Evolutionary conservation across 1,140 invertebrate species (phyloP).

Genomic region (Lycorma delicatula): DNA sequence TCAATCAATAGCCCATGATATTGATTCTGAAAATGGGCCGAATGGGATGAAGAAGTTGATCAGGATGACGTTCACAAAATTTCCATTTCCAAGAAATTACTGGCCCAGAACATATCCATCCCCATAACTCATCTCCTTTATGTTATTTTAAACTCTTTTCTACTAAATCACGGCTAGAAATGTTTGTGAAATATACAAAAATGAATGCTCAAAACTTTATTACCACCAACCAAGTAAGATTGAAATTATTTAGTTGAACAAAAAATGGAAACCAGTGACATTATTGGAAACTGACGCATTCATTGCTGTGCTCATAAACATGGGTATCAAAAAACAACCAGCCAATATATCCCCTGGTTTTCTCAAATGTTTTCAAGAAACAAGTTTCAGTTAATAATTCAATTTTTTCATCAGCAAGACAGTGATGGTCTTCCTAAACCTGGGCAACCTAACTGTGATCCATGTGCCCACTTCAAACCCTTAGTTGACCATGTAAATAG

Average conservation of each 20-base stretch:
- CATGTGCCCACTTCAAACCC: slow-evolving; percentile 12
- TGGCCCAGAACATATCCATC: neutral
- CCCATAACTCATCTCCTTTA: too few relatives aligned
- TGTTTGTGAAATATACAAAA: slow-evolving; percentile 14
- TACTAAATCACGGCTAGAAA: neutral
- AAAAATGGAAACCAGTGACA: slow-evolving; percentile 7
- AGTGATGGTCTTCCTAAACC: neutral
- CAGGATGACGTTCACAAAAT: neutral
- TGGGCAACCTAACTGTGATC: slow-evolving; percentile 2
- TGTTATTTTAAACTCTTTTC: slow-evolving; percentile 8
- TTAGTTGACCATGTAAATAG: slow-evolving; percentile 14
- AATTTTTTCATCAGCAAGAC: slow-evolving; percentile 17
- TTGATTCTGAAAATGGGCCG: neutral
- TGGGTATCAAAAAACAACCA: neutral
- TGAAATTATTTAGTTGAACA: neutral
- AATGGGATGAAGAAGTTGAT: slow-evolving; percentile 3
- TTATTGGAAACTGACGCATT: slow-evolving; percentile 7
- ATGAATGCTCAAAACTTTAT: slow-evolving; percentile 8
- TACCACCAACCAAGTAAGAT: neutral
- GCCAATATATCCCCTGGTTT: slow-evolving; percentile 12
- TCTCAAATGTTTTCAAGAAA: slow-evolving; percentile 17
- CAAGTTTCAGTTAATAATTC: slow-evolving; percentile 12
- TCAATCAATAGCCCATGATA: too few relatives aligned
- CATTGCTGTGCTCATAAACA: slow-evolving; percentile 9
- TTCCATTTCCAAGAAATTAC: neutral